A percentile compares a stretch with the other conserved stretches of the same genome.
Conservation (phyloP, 2,888 invertebrate species). For the Scaeva pyrastri region DNA sequence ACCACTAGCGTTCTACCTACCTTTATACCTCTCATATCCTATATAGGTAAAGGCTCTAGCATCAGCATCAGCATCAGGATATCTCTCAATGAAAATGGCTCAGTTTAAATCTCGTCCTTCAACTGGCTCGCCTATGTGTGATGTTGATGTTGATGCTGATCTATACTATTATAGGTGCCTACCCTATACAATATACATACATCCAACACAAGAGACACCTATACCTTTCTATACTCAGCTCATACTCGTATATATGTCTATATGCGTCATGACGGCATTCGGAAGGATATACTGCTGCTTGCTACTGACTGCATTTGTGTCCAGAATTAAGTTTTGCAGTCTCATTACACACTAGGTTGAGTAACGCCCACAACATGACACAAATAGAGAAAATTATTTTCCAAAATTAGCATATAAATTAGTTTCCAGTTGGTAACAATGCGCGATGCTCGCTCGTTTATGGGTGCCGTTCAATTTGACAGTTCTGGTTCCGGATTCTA, state of each 20-base stretch:
- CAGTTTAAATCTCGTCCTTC: constrained; percentile 51
- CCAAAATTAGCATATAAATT: constrained; percentile 72
- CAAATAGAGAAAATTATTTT: constrained; percentile 72
- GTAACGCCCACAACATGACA: constrained; percentile 71
- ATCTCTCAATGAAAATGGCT: constrained; percentile 41
- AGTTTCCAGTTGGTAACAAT: constrained; percentile 54
- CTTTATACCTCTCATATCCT: too few species aligned
- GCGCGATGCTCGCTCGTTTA: constrained; percentile 48
- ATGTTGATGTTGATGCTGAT: constrained; percentile 24
- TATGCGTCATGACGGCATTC: too few species aligned
- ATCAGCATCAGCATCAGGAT: not conserved
- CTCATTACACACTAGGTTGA: constrained; percentile 70
- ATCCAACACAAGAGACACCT: not conserved
- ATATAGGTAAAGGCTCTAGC: too few species aligned
- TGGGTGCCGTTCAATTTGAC: constrained; percentile 51
- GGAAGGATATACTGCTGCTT: not conserved
- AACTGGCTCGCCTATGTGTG: constrained; percentile 29
- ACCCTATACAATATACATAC: not conserved
- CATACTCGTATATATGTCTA: too few species aligned
- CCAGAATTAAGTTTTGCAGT: constrained; percentile 51
- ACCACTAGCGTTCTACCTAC: not conserved
- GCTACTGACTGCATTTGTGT: constrained; percentile 36
- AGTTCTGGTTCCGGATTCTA: constrained; percentile 33
- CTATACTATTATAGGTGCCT: not conserved
- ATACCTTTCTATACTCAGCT: not conserved